Percentiles rank a stretch among this genome's conserved stretches.
Conservation (phyloP, 2,888 invertebrate species). For the Tenodera sinensis region DNA sequence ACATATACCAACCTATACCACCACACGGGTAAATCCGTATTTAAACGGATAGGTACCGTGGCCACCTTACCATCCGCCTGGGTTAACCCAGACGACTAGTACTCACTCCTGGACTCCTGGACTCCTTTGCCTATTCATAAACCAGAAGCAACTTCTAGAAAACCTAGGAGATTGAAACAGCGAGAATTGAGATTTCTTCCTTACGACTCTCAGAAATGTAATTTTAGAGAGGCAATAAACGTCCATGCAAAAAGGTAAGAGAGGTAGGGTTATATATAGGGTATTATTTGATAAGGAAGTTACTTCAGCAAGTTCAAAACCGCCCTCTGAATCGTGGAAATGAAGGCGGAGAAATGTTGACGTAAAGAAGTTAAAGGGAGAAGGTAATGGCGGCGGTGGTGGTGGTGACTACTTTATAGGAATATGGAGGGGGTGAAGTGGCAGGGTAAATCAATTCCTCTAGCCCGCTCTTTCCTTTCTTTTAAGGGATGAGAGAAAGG, state of each 20-base stretch:
- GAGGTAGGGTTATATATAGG: conserved; percentile 3
- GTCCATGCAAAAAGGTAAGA: not conserved
- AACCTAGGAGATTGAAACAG: too few relatives aligned
- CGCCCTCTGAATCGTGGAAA: not conserved
- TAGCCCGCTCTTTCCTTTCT: not conserved
- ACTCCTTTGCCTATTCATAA: too few relatives aligned
- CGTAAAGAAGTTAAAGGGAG: conserved; percentile 5
- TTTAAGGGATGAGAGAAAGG: not conserved
- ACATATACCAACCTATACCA: too few relatives aligned
- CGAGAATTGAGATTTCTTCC: not conserved
- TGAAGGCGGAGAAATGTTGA: conserved; percentile 17
- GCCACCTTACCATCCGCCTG: too few relatives aligned
- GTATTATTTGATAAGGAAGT: conserved; percentile 14
- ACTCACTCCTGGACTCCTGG: too few relatives aligned
- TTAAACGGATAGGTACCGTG: too few relatives aligned
- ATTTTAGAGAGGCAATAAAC: not conserved
- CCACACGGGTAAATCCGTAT: too few relatives aligned
- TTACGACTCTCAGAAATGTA: not conserved
- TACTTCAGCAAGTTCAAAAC: conserved; percentile 6
- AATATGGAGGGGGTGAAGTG: not conserved
- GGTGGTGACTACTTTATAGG: conserved; percentile 6
- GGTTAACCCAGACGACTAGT: too few relatives aligned
- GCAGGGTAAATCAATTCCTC: conserved; percentile 13
- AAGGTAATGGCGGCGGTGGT: not conserved
- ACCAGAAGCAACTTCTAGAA: too few relatives aligned